Percentiles rank a stretch among this genome's conserved stretches.
Conservation (phyloP, 2,797 vertebrate genomes). For the Danionella dracula region DNA sequence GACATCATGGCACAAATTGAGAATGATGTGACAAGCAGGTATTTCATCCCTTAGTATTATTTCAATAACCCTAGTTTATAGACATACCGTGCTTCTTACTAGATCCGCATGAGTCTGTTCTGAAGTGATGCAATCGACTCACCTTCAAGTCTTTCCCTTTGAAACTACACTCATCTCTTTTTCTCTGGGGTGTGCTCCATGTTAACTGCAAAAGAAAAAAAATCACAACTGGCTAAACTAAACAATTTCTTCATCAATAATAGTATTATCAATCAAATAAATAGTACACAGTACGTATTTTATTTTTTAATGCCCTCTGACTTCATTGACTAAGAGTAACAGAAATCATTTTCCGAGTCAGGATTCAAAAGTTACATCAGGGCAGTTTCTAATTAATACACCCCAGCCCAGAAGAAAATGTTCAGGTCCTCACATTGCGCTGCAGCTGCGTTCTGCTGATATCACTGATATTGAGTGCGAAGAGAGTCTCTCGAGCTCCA, state of each 20-base stretch:
- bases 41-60: too few species aligned
- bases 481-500: conserved; percentile 81
- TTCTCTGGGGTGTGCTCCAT: conserved; percentile 80
- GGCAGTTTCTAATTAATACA: too few species aligned
- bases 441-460: conserved; percentile 65
- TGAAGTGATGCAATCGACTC: conserved; percentile 41
- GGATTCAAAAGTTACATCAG: too few species aligned
- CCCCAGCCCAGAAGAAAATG: too few species aligned
- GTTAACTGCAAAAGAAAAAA: conserved; percentile 67
- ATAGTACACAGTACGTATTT: too few species aligned
- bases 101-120: not conserved
- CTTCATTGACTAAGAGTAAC: too few species aligned
- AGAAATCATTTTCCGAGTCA: too few species aligned
- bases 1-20: conserved; percentile 7
- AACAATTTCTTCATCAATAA: not conserved
- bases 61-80: not conserved
- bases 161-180: conserved; percentile 88
- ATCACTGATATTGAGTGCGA: conserved; percentile 76
- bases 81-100: not conserved
- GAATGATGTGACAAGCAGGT: not conserved
- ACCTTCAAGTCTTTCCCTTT: conserved; percentile 94
- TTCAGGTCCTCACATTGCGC: conserved; percentile 62
- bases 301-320: too few species aligned
- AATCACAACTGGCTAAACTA: conserved; percentile 27
- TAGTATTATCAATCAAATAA: too few species aligned